Base-by-base conservation (phyloP, 2,888 invertebrate genomes). In the Corbicula japonica region DNA sequence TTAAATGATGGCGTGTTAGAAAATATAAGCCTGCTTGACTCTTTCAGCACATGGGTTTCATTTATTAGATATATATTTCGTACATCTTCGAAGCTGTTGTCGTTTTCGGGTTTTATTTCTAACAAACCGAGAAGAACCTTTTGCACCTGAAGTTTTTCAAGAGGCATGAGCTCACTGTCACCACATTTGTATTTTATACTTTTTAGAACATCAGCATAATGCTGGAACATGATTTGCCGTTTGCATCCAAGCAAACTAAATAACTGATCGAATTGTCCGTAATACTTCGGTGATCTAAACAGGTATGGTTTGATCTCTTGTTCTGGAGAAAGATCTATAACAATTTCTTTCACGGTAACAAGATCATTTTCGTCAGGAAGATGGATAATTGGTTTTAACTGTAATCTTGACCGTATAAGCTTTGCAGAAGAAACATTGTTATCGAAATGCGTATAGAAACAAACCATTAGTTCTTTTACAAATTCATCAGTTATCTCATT, bases 271-370 rank as follows among this genome's bases (percentile, higher is more conserved):
- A 52, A 83, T 23, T 48, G 35, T 10, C 70, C 60, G 30, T 70
- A 81, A 21, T 69, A 54, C 12, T 30, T 50, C 0, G 85, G 83
- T n/a, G 66, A 63, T 28, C 30, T n/a, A 38, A 66, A 76, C 18
- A 79, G 41, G 28, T 75, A 85, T 12, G 77, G 82, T 30, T 68
- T 74, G 8, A 85, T 74, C 34, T 76, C 63, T 12, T 60, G 52
- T 18, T 50, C 28, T 4, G 66, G 41, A 3, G 56, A 30, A 26
- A 80, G 21, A 23, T 58, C 28, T 23, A 66, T 76, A 12, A 72
- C 80, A 38, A 78, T 34, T 5, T 71, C 71, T 15, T 8, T 48
- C 2, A 34, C 41, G 0, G 38, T 34, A 23, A 58, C 65, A 30
- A 76, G 21, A 4, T 44, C 23, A 1, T 18, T 35, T 30, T 71